Conservation (phyloP, 2,888 invertebrate species). For the Cactoblastis cactorum region DNA sequence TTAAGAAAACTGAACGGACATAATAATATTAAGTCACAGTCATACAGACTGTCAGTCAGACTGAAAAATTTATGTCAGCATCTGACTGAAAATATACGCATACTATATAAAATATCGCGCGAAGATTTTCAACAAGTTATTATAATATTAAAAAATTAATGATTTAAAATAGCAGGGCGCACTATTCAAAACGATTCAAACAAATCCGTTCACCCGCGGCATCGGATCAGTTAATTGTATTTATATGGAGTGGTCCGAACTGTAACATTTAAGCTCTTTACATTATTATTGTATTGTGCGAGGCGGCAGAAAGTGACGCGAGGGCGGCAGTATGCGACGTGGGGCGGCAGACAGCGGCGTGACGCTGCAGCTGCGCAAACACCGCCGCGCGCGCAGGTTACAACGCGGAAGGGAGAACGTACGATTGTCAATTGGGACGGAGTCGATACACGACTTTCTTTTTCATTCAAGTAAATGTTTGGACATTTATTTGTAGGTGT, state of each 20-base stretch:
- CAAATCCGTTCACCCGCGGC: slow-evolving; percentile 3
- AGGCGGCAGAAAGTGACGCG: slow-evolving; percentile 24
- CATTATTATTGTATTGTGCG: slow-evolving; percentile 56
- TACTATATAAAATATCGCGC: no score
- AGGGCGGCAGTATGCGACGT: not conserved
- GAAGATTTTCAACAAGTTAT: no score
- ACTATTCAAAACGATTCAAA: not conserved
- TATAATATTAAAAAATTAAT: no score
- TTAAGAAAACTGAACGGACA: no score
- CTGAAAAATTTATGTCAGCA: no score
- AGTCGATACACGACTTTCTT: not conserved
- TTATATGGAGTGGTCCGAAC: slow-evolving; percentile 47
- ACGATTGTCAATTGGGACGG: not conserved
- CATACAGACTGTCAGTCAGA: no score
- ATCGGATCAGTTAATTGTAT: slow-evolving; percentile 21
- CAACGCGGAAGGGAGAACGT: not conserved
- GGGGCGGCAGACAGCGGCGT: no score
- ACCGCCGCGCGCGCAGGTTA: slow-evolving; percentile 23
- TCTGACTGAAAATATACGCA: no score
- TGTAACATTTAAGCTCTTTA: slow-evolving; percentile 63
- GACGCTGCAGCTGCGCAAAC: slow-evolving; percentile 35
- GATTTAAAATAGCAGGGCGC: not conserved
- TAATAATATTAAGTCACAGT: no score
- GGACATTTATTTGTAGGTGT: no score
- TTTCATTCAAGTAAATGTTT: no score